Evolutionary conservation across 2,797 vertebrate genomes (phyloP).

Genomic region (Eidolon dupreanum): DNA sequence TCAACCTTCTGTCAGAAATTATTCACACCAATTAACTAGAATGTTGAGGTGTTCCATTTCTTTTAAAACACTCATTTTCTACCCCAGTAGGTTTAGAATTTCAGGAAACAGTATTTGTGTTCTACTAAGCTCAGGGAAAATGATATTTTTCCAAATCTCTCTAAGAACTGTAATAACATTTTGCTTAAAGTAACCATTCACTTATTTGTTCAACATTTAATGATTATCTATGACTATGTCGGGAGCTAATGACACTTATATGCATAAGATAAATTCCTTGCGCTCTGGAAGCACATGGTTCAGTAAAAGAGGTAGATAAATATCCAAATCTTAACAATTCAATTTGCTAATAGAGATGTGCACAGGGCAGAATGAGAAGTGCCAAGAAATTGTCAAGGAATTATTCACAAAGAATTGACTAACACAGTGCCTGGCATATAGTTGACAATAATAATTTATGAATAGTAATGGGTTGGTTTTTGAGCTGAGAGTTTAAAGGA

Average conservation of each 20-base stretch:
- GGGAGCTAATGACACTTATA: conserved; percentile 19
- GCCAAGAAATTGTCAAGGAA: background rate
- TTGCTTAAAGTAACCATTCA: conserved; percentile 37
- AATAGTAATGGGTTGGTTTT: conserved; percentile 36
- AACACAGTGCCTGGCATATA: background rate
- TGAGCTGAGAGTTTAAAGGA: background rate
- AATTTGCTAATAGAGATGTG: background rate
- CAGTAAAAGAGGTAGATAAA: conserved; percentile 29
- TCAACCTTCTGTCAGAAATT: conserved; percentile 55
- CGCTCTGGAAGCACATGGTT: background rate
- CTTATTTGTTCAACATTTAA: conserved; percentile 30
- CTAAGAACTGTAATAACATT: conserved; percentile 39
- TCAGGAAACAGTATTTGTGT: conserved; percentile 45
- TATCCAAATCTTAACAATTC: conserved; percentile 21
- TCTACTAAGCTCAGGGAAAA: conserved; percentile 45
- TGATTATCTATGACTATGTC: background rate
- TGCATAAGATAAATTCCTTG: conserved; percentile 29
- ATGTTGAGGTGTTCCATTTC: conserved; percentile 42
- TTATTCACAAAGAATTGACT: background rate
- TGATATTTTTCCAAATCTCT: conserved; percentile 34
- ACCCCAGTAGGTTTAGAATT: conserved; percentile 39
- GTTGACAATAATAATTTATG: conserved; percentile 1
- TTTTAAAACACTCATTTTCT: conserved; percentile 70
- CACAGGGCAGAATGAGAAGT: background rate
- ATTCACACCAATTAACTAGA: conserved; percentile 65